These are phyloP conservation scores for Ophraella communa DNA, from an alignment of 2,888 invertebrate genomes.

Conservation along the genomic window DNA sequence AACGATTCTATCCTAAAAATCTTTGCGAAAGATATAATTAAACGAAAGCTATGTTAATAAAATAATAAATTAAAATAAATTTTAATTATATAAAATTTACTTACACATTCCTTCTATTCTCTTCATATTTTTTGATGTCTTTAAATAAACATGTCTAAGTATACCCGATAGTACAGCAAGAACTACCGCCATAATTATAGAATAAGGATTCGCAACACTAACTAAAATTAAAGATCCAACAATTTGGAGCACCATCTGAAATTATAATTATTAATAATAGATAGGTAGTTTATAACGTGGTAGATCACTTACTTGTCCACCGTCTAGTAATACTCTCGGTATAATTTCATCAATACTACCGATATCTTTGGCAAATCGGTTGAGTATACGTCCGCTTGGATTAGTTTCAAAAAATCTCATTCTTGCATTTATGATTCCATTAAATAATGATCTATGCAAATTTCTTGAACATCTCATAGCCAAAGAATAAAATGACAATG, in stretches of 20 bases:
- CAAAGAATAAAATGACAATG: conserved; percentile 72
- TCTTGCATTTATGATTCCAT: conserved; percentile 64
- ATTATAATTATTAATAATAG: no score
- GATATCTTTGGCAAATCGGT: conserved; percentile 72
- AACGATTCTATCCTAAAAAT: no score
- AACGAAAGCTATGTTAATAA: no score
- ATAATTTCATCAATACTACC: conserved; percentile 62
- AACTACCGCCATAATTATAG: conserved; percentile 60
- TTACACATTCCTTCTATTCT: conserved; percentile 80
- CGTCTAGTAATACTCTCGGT: conserved; percentile 45
- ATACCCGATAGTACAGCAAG: conserved; percentile 68
- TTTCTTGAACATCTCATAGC: conserved; percentile 70
- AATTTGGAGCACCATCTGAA: conserved; percentile 61
- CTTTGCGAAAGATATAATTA: no score
- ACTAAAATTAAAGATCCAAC: conserved; percentile 64
- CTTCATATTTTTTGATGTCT: conserved; percentile 81
- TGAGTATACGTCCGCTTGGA: conserved; percentile 66
- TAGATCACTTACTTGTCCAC: conserved; percentile 6
- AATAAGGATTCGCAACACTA: conserved; percentile 62
- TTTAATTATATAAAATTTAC: conserved; percentile 54
- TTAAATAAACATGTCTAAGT: conserved; percentile 76
- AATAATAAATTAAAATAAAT: no score
- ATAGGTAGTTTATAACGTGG: no score
- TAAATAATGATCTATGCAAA: conserved; percentile 61
- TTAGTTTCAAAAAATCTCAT: conserved; percentile 72